These are phyloP conservation scores for Darevskia nairensis DNA, from an alignment of 2,797 vertebrate genomes.

Conservation along the genomic window DNA sequence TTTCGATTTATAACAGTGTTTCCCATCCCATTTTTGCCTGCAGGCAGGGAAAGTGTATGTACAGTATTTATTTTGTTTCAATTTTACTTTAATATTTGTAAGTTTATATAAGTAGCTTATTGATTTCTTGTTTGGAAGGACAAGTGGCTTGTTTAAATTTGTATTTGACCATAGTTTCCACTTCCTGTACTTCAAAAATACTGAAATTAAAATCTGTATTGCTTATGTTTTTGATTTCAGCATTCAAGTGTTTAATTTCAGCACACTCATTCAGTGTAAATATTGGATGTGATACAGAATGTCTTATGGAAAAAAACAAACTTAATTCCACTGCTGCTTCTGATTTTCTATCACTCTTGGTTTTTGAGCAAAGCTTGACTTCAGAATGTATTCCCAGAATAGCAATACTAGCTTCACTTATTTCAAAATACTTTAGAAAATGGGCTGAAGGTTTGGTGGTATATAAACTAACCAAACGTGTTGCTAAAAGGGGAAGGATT, in stretches of 20 bases:
- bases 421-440: constrained; percentile 20
- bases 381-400: constrained; percentile 10
- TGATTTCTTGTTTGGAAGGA: constrained; percentile 78
- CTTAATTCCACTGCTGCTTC: constrained; percentile 39
- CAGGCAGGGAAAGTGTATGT: constrained; percentile 91
- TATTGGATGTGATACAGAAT: constrained; percentile 57
- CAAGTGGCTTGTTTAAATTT: constrained; percentile 83
- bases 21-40: constrained; percentile 87
- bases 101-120: constrained; percentile 82
- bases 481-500: constrained; percentile 41
- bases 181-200: constrained; percentile 83
- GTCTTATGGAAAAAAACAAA: not conserved
- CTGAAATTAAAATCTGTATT: constrained; percentile 84
- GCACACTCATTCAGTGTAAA: constrained; percentile 63
- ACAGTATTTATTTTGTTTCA: constrained; percentile 87
- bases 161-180: constrained; percentile 82
- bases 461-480: constrained; percentile 6
- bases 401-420: constrained; percentile 31
- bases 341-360: not conserved
- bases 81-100: constrained; percentile 83
- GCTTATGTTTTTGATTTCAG: constrained; percentile 81
- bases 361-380: constrained; percentile 44
- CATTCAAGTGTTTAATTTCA: constrained; percentile 77
- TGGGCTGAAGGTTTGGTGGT: constrained; percentile 34
- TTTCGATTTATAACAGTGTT: constrained; percentile 79